These are phyloP conservation scores for Neopelma chrysocephalum DNA, from an alignment of 2,797 vertebrate genomes.

Conservation along the genomic window DNA sequence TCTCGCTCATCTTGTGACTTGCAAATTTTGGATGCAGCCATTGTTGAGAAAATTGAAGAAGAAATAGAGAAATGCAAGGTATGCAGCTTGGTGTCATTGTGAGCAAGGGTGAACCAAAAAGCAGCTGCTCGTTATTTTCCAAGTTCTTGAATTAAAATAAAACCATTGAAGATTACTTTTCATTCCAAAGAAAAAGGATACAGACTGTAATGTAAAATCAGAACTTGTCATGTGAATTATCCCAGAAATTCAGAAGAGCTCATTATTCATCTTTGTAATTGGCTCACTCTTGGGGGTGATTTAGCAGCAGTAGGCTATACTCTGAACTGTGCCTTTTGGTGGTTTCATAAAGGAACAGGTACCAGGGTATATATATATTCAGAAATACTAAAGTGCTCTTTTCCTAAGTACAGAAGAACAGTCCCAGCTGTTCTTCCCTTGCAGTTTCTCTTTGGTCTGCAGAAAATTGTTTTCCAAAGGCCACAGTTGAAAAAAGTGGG, in stretches of 20 bases:
- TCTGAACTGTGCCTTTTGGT: background rate
- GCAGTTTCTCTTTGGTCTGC: background rate
- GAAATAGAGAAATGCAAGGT: constrained; percentile 92
- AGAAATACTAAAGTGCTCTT: background rate
- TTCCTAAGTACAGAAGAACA: background rate
- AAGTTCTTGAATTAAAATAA: background rate
- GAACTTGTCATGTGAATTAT: background rate
- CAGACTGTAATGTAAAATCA: background rate
- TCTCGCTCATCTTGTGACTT: constrained; percentile 93
- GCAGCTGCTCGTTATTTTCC: background rate
- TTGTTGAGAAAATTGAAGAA: constrained; percentile 95
- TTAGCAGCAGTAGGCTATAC: background rate
- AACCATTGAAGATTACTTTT: background rate
- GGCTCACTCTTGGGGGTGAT: background rate
- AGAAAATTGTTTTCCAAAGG: background rate
- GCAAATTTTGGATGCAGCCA: constrained; percentile 90
- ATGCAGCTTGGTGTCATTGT: background rate
- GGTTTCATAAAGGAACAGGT: background rate
- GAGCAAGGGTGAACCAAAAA: constrained; percentile 17
- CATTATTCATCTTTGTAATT: background rate
- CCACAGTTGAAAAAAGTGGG: background rate
- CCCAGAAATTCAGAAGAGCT: background rate
- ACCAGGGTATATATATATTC: background rate
- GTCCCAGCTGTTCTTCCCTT: background rate
- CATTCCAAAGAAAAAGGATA: background rate